These are phyloP conservation scores for Ciconia stormi DNA, from an alignment of 2,113 vertebrate genomes.

Conservation along the genomic window DNA sequence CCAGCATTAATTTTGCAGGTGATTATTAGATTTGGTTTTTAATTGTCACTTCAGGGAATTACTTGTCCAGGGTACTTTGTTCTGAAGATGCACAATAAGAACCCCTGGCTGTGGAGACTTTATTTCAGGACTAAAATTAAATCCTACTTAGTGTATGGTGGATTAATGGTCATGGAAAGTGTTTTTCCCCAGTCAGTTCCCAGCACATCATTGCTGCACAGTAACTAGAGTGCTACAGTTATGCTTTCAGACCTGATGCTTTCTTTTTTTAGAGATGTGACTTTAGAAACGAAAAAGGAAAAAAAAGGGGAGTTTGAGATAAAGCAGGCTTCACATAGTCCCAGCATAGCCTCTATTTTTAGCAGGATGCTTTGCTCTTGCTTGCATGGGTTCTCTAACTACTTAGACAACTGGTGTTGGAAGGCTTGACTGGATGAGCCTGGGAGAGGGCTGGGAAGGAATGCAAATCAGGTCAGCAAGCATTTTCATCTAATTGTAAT, in stretches of 20 bases:
- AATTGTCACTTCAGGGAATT: slow-evolving; percentile 28
- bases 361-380: slow-evolving; percentile 50
- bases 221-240: neutral
- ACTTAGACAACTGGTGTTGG: slow-evolving; percentile 17
- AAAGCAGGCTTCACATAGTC: slow-evolving; percentile 41
- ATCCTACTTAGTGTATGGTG: slow-evolving; percentile 8
- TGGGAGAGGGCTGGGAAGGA: neutral
- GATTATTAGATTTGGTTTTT: slow-evolving; percentile 1
- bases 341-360: slow-evolving; percentile 58
- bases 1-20: slow-evolving; percentile 35
- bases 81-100: slow-evolving; percentile 18
- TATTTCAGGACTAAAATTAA: slow-evolving; percentile 40
- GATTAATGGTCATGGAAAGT: slow-evolving; percentile 22
- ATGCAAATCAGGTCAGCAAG: slow-evolving; percentile 31
- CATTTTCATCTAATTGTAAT: slow-evolving; percentile 30
- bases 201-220: neutral
- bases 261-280: slow-evolving; percentile 49
- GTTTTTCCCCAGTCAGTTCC: neutral
- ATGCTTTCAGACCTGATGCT: slow-evolving; percentile 20
- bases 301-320: slow-evolving; percentile 12
- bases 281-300: slow-evolving; percentile 32
- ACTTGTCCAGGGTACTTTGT: slow-evolving; percentile 12
- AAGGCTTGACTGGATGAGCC: slow-evolving; percentile 13
- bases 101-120: neutral
- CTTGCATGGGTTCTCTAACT: slow-evolving; percentile 38